Evolutionary conservation across 1,140 invertebrate genomes (phyloP).

Genomic region (Listronotus bonariensis): DNA sequence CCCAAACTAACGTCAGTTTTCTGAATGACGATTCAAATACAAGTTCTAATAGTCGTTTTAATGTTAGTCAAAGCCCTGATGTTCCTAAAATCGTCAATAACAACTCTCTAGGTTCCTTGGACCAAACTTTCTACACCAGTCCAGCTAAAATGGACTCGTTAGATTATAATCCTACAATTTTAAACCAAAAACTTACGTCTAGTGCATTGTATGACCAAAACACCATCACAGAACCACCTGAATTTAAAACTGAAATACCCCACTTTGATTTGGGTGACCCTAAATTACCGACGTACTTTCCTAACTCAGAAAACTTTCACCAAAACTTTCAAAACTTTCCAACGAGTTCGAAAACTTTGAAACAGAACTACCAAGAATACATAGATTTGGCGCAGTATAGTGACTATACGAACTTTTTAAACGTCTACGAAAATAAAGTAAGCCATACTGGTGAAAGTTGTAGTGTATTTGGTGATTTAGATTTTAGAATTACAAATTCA

Average conservation of each 20-base stretch:
- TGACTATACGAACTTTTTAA: constrained; percentile 47
- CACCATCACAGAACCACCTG: constrained; percentile 27
- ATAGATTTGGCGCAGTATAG: constrained; percentile 45
- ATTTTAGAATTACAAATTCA: constrained; percentile 44
- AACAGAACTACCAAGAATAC: constrained; percentile 43
- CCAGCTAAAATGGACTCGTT: constrained; percentile 32
- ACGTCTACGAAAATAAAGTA: constrained; percentile 45
- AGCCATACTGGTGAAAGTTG: constrained; percentile 28
- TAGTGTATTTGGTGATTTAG: constrained; percentile 44
- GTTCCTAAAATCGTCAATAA: constrained; percentile 42
- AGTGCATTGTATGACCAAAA: constrained; percentile 23
- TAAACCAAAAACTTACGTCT: constrained; percentile 26
- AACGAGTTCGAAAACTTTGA: constrained; percentile 26
- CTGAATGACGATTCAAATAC: constrained; percentile 53
- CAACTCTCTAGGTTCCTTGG: constrained; percentile 34
- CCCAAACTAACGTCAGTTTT: constrained; percentile 37
- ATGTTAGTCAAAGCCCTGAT: constrained; percentile 52
- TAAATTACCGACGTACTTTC: constrained; percentile 11
- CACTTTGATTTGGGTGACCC: constrained; percentile 21
- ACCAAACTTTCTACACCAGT: constrained; percentile 38
- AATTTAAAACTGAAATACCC: constrained; percentile 35
- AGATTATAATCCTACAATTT: constrained; percentile 10
- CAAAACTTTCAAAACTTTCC: constrained; percentile 41
- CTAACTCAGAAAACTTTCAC: constrained; percentile 36
- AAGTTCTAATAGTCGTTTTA: constrained; percentile 50